Conservation (phyloP, 2,888 invertebrate genomes). For the Euspilapteryx auroguttella region DNA sequence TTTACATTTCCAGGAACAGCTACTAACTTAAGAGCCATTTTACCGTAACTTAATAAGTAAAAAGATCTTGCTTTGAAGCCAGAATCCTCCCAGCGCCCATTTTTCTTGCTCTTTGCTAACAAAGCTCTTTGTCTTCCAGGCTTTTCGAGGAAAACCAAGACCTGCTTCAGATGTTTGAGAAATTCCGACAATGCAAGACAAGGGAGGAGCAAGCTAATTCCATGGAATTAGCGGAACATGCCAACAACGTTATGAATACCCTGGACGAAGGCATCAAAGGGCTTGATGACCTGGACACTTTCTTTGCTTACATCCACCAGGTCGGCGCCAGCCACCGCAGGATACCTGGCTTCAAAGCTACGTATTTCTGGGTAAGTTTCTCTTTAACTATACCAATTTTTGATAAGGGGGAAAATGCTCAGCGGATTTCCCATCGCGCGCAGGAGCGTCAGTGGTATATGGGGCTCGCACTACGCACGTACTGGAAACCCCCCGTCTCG, state of each 20-base stretch:
- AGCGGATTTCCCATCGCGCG: too few species aligned
- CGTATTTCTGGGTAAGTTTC: constrained; percentile 84
- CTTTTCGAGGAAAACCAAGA: constrained; percentile 86
- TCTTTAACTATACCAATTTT: constrained; percentile 1
- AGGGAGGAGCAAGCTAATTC: constrained; percentile 80
- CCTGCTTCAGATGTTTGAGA: constrained; percentile 76
- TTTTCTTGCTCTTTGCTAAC: too few species aligned
- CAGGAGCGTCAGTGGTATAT: too few species aligned
- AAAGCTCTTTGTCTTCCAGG: constrained; percentile 62
- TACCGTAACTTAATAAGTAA: too few species aligned
- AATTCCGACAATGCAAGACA: constrained; percentile 77
- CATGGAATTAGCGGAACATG: constrained; percentile 83
- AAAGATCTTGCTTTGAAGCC: too few species aligned
- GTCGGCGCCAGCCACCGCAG: constrained; percentile 81
- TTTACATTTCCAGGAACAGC: too few species aligned
- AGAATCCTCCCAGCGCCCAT: too few species aligned
- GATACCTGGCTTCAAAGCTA: constrained; percentile 83
- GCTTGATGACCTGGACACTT: constrained; percentile 82
- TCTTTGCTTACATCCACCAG: constrained; percentile 80
- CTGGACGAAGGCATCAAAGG: constrained; percentile 87
- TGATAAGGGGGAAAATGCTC: too few species aligned
- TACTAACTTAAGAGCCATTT: too few species aligned
- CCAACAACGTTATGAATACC: constrained; percentile 86
- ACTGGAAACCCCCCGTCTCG: too few species aligned
- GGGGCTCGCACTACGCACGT: too few species aligned